These are phyloP conservation scores for Leptinotarsa rubiginosa DNA, from an alignment of 2,888 invertebrate species.

Conservation along the genomic window DNA sequence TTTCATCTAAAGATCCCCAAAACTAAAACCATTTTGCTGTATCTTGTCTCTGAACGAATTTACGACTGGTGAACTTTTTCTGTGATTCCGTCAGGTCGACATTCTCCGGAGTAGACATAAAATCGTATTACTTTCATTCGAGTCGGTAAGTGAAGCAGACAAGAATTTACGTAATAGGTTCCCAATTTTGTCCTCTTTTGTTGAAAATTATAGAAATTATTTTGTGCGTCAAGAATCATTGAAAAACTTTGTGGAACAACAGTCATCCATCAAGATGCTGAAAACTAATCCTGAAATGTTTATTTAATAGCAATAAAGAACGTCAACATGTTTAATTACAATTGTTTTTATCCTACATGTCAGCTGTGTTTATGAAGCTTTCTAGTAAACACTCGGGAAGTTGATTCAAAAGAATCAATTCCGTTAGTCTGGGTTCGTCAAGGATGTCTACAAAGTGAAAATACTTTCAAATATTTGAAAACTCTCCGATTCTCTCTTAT, in stretches of 20 bases:
- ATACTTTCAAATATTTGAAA: too few relatives aligned
- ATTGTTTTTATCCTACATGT: constrained; percentile 7
- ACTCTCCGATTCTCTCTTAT: too few relatives aligned
- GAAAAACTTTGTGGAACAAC: neutral
- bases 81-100: neutral
- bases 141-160: neutral
- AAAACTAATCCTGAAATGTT: constrained; percentile 4
- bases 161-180: neutral
- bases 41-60: neutral
- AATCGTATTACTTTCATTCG: neutral
- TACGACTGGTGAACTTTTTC: neutral
- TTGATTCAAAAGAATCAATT: neutral
- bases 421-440: neutral
- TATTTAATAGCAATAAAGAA: constrained; percentile 4
- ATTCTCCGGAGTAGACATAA: neutral
- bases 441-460: neutral
- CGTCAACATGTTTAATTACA: constrained; percentile 11
- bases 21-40: neutral
- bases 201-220: neutral
- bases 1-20: too few relatives aligned
- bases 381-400: neutral
- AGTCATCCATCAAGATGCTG: neutral
- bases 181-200: too few relatives aligned
- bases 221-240: neutral
- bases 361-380: constrained; percentile 10